Conservation (phyloP, 2,113 vertebrate species). For the Vulpes lagopus region DNA sequence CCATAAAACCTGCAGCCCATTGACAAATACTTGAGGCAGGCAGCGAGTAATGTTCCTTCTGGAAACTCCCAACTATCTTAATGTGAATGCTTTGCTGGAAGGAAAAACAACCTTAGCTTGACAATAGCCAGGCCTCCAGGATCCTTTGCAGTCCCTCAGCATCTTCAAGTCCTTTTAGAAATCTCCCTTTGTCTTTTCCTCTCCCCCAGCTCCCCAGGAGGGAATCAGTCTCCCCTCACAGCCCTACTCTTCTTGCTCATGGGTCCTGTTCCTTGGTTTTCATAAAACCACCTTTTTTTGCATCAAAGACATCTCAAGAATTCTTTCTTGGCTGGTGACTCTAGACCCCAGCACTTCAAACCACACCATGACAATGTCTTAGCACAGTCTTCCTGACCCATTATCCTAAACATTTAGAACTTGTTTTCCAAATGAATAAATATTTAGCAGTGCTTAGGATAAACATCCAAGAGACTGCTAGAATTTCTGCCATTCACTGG, state of each 20-base stretch:
- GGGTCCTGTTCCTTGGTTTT: too few relatives aligned
- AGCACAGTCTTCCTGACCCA: not conserved
- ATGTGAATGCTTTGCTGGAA: not conserved
- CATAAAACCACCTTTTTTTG: too few relatives aligned
- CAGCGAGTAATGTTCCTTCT: not conserved
- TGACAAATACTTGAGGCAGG: not conserved
- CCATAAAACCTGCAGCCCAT: not conserved
- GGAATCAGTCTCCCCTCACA: too few relatives aligned
- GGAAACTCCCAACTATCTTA: not conserved
- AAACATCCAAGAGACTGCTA: not conserved
- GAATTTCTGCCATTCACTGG: rapidly evolving
- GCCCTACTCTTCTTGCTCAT: too few relatives aligned
- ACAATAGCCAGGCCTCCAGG: not conserved
- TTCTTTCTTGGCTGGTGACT: too few relatives aligned
- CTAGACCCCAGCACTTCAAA: too few relatives aligned
- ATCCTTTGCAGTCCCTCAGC: not conserved
- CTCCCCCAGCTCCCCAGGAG: too few relatives aligned
- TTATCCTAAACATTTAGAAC: not conserved
- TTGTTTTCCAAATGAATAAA: too few relatives aligned
- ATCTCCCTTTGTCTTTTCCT: too few relatives aligned
- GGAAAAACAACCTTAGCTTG: not conserved
- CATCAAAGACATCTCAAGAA: too few relatives aligned
- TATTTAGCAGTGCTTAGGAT: not conserved
- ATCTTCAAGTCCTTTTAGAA: too few relatives aligned
- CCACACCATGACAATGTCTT: not conserved